Conservation (phyloP, 2,113 vertebrate species). For the Syngnathus scovelli region DNA sequence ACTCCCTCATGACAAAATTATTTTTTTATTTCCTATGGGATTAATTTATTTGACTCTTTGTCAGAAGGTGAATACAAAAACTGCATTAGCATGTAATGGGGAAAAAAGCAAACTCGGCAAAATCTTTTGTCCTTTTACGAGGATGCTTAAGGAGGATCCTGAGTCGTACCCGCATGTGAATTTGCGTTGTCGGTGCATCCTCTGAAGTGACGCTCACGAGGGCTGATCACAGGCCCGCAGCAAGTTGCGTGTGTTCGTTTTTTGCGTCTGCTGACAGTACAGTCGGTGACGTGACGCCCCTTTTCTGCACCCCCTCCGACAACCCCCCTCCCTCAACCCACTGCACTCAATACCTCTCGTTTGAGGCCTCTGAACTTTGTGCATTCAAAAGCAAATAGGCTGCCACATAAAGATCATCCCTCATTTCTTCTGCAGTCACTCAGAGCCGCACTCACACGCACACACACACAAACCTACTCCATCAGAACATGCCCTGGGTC, state of each 20-base stretch:
- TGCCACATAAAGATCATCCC: constrained; percentile 70
- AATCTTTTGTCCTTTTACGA: neutral
- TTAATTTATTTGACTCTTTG: neutral
- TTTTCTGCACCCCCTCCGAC: constrained; percentile 20
- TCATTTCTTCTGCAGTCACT: constrained; percentile 71
- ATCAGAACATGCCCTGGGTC: constrained; percentile 18
- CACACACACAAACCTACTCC: constrained; percentile 26
- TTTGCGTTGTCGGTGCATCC: constrained; percentile 6
- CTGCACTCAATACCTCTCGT: constrained; percentile 44
- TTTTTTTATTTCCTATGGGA: neutral
- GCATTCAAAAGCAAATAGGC: constrained; percentile 71
- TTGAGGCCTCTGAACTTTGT: constrained; percentile 45
- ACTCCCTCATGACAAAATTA: neutral
- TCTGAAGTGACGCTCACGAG: constrained; percentile 40
- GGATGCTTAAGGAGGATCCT: neutral
- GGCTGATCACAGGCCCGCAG: constrained; percentile 42
- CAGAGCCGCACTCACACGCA: constrained; percentile 33
- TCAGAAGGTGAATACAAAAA: neutral
- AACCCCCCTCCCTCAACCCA: neutral
- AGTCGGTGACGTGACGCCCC: constrained; percentile 35
- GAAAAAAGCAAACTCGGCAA: neutral
- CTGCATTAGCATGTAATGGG: neutral
- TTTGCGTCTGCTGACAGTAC: constrained; percentile 42
- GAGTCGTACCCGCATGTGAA: neutral
- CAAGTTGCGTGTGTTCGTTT: constrained; percentile 15